These are phyloP conservation scores for Amphiprion clarkii DNA, from an alignment of 2,797 vertebrate genomes.

Conservation along the genomic window DNA sequence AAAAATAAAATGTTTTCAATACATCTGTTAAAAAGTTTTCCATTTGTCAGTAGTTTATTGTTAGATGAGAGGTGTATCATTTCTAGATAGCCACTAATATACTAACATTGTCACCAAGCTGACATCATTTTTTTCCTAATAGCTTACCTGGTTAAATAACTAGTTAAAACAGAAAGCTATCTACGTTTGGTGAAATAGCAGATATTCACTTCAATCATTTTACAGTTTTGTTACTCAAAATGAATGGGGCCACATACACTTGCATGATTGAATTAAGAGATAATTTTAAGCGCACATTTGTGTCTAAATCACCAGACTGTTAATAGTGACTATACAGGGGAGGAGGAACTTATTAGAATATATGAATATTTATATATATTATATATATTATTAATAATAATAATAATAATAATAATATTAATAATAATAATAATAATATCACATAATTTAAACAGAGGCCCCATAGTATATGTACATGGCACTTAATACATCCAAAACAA, in stretches of 20 bases:
- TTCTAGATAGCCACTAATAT: constrained; percentile 37
- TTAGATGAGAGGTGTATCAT: constrained; percentile 48
- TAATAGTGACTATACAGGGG: constrained; percentile 55
- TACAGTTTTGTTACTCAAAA: constrained; percentile 40
- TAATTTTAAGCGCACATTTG: constrained; percentile 67
- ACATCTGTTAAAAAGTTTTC: constrained; percentile 40
- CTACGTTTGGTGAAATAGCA: constrained; percentile 54
- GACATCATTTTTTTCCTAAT: constrained; percentile 27
- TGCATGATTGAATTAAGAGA: constrained; percentile 51
- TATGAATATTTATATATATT: constrained; percentile 21
- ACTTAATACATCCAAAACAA: constrained; percentile 13
- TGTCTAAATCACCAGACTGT: constrained; percentile 69
- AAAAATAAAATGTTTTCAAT: constrained; percentile 42
- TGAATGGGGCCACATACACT: constrained; percentile 42
- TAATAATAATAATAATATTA: too few relatives aligned
- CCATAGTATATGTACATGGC: constrained; percentile 4
- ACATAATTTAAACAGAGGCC: constrained; percentile 57
- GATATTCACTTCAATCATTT: constrained; percentile 49
- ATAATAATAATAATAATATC: too few relatives aligned
- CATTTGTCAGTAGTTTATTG: constrained; percentile 18
- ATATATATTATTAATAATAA: too few relatives aligned
- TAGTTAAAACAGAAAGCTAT: constrained; percentile 37
- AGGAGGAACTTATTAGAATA: constrained; percentile 54
- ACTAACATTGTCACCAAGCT: constrained; percentile 27
- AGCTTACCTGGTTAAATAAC: constrained; percentile 30